These are phyloP conservation scores for Ectobius pallidus DNA, from an alignment of 2,888 invertebrate genomes.

Conservation along the genomic window DNA sequence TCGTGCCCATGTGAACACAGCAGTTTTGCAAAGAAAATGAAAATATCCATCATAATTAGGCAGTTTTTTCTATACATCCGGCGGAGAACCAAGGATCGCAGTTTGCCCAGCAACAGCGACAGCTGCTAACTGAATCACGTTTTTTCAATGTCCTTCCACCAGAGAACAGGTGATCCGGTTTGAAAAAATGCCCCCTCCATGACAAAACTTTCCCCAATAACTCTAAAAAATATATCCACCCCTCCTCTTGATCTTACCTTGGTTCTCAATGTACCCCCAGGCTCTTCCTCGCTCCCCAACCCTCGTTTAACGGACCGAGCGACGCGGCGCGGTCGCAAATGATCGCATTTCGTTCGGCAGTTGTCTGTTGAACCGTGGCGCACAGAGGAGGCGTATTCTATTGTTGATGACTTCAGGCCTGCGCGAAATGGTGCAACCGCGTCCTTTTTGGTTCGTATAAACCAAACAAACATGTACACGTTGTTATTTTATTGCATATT, in stretches of 20 bases:
- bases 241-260: conserved; percentile 17
- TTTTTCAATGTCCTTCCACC: neutral
- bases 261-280: conserved; percentile 3
- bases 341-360: conserved; percentile 13
- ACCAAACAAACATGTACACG: too few species aligned
- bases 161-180: conserved; percentile 20
- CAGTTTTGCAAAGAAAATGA: too few species aligned
- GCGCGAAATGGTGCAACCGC: conserved; percentile 8
- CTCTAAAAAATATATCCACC: neutral
- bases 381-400: conserved; percentile 13
- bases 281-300: conserved; percentile 12
- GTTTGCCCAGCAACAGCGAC: neutral
- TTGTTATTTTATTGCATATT: too few species aligned
- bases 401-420: conserved; percentile 1
- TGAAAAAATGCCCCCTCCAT: conserved; percentile 12
- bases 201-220: conserved; percentile 26
- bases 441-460: too few species aligned
- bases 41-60: too few species aligned
- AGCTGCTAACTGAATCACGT: neutral
- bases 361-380: conserved; percentile 14
- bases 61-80: too few species aligned
- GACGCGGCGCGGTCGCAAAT: conserved; percentile 23
- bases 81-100: neutral
- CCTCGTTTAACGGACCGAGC: conserved; percentile 22
- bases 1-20: too few species aligned